A percentile compares a stretch with the other conserved stretches of the same genome.
Evolutionary conservation across 2,113 vertebrate species (phyloP).

Genomic region (Mus pahari): DNA sequence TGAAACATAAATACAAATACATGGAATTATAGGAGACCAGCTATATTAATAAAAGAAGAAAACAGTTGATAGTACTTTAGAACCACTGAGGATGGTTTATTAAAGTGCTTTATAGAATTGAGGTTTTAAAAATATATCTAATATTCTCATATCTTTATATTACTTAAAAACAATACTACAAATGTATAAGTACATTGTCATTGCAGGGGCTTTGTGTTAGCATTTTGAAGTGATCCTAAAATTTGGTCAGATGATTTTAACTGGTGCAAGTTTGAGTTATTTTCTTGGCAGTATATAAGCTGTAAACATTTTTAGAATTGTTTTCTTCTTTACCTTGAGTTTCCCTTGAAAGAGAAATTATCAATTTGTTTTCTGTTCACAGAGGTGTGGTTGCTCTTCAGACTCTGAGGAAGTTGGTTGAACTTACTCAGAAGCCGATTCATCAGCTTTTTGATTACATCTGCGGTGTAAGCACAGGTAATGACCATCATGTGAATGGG

Average conservation of each 20-base stretch:
- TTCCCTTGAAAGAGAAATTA: slow-evolving; percentile 51
- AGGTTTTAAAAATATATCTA: neutral
- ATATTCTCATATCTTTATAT: neutral
- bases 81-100: neutral
- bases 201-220: slow-evolving; percentile 11
- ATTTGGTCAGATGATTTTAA: neutral
- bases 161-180: slow-evolving; percentile 5
- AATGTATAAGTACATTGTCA: neutral
- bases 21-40: neutral
- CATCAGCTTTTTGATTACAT: slow-evolving; percentile 98
- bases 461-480: slow-evolving; percentile 99
- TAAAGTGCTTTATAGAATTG: neutral
- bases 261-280: neutral
- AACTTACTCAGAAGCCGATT: slow-evolving; percentile 94
- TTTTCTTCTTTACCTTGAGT: slow-evolving; percentile 40
- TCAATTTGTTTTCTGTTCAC: slow-evolving; percentile 77
- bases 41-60: neutral
- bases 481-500: neutral
- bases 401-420: slow-evolving; percentile 93
- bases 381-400: slow-evolving; percentile 97
- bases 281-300: neutral
- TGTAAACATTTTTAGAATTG: slow-evolving; percentile 40
- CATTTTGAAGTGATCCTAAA: slow-evolving; percentile 42
- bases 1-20: neutral
- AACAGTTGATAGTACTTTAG: neutral